Conservation (phyloP, 2,888 invertebrate genomes). For the Sclerodermus sp. region DNA sequence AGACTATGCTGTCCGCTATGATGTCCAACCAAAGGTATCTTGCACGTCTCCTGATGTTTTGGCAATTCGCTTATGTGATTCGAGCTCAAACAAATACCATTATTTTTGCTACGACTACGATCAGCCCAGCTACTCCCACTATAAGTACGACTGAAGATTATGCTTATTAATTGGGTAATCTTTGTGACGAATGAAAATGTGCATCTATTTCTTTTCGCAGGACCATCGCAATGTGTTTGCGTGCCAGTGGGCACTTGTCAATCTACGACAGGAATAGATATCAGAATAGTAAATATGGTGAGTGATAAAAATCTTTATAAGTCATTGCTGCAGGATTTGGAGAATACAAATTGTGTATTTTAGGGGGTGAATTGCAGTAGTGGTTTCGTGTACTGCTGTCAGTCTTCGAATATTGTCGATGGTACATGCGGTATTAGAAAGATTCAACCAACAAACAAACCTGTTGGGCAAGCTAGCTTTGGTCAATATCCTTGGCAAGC, state of each 20-base stretch:
- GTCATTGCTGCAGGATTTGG: not conserved
- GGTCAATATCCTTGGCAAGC: conserved; percentile 52
- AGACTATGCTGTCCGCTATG: not conserved
- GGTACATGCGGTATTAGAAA: conserved; percentile 40
- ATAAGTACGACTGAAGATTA: not conserved
- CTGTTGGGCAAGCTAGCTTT: conserved; percentile 39
- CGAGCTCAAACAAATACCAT: conserved; percentile 16
- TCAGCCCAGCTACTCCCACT: not conserved
- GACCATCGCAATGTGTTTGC: conserved; percentile 27
- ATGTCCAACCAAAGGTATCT: too few relatives aligned
- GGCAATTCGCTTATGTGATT: not conserved
- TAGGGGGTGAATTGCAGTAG: conserved; percentile 26
- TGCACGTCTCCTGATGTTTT: too few relatives aligned
- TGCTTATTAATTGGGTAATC: not conserved
- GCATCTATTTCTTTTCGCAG: conserved; percentile 7
- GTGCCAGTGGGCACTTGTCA: conserved; percentile 27
- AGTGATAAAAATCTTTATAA: conserved; percentile 1
- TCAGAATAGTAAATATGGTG: conserved; percentile 44
- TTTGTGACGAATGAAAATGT: not conserved
- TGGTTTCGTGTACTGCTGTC: conserved; percentile 35
- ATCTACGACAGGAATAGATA: conserved; percentile 29
- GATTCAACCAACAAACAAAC: conserved; percentile 25
- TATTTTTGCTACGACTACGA: conserved; percentile 6
- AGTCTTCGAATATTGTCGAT: conserved; percentile 14
- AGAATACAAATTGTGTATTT: not conserved